Evolutionary conservation across 2,797 vertebrate genomes (phyloP).

Genomic region (Crax fasciolata): DNA sequence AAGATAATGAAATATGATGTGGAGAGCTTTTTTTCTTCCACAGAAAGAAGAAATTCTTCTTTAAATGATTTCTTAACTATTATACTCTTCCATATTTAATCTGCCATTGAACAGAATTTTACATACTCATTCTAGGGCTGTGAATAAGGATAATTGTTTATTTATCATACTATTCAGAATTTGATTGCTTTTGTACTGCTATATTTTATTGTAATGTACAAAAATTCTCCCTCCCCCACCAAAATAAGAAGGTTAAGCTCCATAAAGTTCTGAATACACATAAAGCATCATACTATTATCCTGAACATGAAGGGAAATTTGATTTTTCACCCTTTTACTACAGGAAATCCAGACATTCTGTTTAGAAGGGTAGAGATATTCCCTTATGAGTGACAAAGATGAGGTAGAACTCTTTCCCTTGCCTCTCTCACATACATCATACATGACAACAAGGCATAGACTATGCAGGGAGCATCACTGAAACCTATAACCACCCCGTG

Average conservation of each 20-base stretch:
- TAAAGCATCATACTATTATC: not conserved
- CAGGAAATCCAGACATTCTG: not conserved
- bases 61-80: not conserved
- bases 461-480: not conserved
- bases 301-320: not conserved
- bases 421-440: rapidly evolving
- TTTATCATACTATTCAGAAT: not conserved
- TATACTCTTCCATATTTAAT: not conserved
- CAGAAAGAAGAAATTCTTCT: not conserved
- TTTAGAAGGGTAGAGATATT: not conserved
- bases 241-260: not conserved
- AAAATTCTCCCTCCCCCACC: not conserved
- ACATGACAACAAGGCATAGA: not conserved
- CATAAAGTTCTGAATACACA: not conserved
- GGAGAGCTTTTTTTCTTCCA: rapidly evolving
- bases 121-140: not conserved
- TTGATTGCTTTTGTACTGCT: not conserved
- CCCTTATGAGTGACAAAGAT: not conserved
- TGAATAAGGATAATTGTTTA: not conserved
- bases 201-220: not conserved
- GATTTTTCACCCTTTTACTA: not conserved
- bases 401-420: not conserved
- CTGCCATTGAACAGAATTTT: not conserved
- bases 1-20: not conserved
- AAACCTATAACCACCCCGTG: not conserved